A percentile compares a stretch with the other conserved stretches of the same genome.
Conservation (phyloP, 53 echinoderm and acorn worm species). For the Mesocentrotus franciscanus region DNA sequence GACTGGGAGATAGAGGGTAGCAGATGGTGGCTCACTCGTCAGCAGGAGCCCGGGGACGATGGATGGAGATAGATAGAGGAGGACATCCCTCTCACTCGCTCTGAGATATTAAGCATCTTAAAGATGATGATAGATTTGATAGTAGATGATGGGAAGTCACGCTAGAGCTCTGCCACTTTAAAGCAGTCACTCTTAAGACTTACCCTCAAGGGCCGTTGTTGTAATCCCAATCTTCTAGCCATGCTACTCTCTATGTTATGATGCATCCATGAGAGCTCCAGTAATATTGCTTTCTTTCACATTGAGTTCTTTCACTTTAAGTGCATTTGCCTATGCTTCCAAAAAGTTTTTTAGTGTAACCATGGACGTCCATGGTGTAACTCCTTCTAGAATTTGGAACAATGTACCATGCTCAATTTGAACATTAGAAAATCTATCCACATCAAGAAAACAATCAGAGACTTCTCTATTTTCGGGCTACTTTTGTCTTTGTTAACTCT, state of each 20-base stretch:
- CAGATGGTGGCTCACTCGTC: not conserved
- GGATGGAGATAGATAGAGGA: conserved; percentile 16
- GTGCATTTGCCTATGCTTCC: not conserved
- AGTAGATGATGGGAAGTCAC: conserved; percentile 2
- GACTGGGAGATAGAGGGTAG: not conserved
- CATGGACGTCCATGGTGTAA: no score
- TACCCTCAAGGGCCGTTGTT: not conserved
- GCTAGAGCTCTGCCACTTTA: not conserved
- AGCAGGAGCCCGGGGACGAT: not conserved
- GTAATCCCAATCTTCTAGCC: not conserved
- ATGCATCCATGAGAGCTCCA: not conserved
- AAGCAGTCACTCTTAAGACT: not conserved
- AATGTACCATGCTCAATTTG: no score
- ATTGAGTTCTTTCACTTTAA: not conserved
- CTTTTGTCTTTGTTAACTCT: no score
- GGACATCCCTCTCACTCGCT: not conserved
- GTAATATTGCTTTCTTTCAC: not conserved
- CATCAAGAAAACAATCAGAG: no score
- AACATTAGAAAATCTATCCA: no score
- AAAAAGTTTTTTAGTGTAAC: not conserved
- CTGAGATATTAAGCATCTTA: not conserved
- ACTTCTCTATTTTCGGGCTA: no score
- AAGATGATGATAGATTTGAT: conserved; percentile 19
- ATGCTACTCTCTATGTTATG: not conserved
- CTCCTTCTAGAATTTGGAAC: no score